These are phyloP conservation scores for Adineta ricciae DNA, from an alignment of 2,888 invertebrate species.

Conservation along the genomic window DNA sequence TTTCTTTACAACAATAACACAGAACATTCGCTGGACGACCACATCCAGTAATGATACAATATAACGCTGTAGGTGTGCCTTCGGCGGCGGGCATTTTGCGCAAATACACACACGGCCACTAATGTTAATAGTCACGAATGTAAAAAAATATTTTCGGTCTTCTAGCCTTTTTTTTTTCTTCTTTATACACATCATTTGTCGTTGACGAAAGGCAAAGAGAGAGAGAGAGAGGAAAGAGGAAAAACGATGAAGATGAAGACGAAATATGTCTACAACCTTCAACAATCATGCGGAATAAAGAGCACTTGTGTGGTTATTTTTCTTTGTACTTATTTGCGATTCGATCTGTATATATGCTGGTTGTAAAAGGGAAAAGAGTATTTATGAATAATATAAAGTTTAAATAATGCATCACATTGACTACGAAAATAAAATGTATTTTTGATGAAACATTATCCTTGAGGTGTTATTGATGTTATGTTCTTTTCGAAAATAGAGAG, in stretches of 20 bases:
- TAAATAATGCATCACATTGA: not conserved
- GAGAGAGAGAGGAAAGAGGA: not conserved
- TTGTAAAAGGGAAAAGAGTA: not conserved
- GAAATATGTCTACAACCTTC: not conserved
- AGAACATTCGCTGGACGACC: not conserved
- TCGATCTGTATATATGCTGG: not conserved
- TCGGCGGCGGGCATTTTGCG: not conserved
- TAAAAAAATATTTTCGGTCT: not conserved
- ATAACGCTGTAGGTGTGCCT: not conserved
- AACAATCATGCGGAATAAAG: not conserved
- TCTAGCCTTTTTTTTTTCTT: not conserved
- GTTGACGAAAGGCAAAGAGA: not conserved
- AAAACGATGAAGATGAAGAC: not conserved
- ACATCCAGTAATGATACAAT: not conserved
- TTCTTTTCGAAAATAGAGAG: not conserved
- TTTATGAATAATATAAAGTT: not conserved
- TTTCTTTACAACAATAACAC: slow-evolving; percentile 1
- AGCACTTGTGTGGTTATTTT: not conserved
- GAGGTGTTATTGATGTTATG: not conserved
- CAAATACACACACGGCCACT: not conserved
- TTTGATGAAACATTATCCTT: not conserved
- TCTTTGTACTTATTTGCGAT: not conserved
- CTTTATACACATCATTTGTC: not conserved
- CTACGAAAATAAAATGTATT: not conserved
- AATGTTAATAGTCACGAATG: not conserved